These are phyloP conservation scores for Pionites leucogaster DNA, from an alignment of 2,113 vertebrate genomes.

Conservation along the genomic window DNA sequence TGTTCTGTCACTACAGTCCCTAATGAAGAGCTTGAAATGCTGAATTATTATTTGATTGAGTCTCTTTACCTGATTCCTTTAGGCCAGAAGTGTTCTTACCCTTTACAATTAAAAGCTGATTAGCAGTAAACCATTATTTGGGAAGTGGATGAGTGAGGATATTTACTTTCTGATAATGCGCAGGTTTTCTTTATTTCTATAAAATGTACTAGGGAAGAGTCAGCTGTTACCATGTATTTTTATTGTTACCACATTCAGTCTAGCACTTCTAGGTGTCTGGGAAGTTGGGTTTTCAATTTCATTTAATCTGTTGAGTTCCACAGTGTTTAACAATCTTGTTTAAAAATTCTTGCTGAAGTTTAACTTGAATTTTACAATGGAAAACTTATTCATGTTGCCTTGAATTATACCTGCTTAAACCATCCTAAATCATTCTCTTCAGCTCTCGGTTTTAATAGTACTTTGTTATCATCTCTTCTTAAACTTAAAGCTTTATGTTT, in stretches of 20 bases:
- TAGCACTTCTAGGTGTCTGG: neutral
- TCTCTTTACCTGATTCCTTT: neutral
- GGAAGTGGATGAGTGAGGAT: neutral
- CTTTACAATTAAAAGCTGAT: slow-evolving; percentile 17
- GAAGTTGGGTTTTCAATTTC: neutral
- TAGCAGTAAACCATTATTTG: neutral
- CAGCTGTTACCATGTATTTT: neutral
- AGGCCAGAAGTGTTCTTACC: slow-evolving; percentile 7
- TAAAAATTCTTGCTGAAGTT: neutral
- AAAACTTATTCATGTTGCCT: neutral
- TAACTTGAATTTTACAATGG: neutral
- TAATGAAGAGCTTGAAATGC: neutral
- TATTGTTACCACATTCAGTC: neutral
- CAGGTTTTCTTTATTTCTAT: neutral
- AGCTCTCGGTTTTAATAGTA: neutral
- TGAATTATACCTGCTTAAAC: neutral
- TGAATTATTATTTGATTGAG: neutral
- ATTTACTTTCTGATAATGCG: neutral
- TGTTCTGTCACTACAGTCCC: neutral
- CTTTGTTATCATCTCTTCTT: neutral
- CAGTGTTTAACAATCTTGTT: neutral
- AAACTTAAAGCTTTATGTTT: neutral
- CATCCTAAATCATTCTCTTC: neutral
- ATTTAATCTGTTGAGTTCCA: neutral
- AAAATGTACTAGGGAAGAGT: neutral